Evolutionary conservation across 64 coral and sea anemone species (phyloP).

Genomic region (Pocillopora verrucosa): DNA sequence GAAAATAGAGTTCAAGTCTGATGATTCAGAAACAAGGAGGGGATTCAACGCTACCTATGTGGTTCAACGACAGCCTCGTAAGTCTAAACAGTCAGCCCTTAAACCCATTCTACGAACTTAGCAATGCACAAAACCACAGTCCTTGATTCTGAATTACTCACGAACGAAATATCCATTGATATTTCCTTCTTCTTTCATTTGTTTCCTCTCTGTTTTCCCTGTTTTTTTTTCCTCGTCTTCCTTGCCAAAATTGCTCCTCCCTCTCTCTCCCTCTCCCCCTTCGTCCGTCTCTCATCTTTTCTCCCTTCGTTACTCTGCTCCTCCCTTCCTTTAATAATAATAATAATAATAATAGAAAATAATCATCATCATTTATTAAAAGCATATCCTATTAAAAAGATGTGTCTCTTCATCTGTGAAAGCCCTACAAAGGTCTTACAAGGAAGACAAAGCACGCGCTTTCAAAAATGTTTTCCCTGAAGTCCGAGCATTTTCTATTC

Average conservation of each 20-base stretch:
- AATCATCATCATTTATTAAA: no score
- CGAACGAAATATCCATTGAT: background rate
- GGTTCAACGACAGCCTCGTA: slow-evolving; percentile 45
- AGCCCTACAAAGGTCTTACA: no score
- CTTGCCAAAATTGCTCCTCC: background rate
- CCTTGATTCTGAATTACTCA: background rate
- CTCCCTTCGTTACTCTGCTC: background rate
- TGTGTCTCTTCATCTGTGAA: no score
- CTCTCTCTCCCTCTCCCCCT: no score
- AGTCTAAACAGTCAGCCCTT: background rate
- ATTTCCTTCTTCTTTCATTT: background rate
- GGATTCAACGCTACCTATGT: slow-evolving; percentile 81
- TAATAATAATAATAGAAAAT: no score
- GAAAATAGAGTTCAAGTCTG: slow-evolving; percentile 47
- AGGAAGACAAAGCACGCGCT: no score
- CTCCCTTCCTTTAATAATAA: background rate
- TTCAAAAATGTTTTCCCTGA: no score
- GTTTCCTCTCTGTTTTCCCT: no score
- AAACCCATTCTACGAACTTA: background rate
- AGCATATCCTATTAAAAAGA: no score
- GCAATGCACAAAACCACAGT: background rate
- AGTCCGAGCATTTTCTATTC: background rate
- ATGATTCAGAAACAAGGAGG: slow-evolving; percentile 56
- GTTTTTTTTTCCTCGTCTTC: background rate
- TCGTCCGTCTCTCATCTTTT: background rate